Conservation (phyloP, 2,888 invertebrate genomes). For the Nowickia ferox region DNA sequence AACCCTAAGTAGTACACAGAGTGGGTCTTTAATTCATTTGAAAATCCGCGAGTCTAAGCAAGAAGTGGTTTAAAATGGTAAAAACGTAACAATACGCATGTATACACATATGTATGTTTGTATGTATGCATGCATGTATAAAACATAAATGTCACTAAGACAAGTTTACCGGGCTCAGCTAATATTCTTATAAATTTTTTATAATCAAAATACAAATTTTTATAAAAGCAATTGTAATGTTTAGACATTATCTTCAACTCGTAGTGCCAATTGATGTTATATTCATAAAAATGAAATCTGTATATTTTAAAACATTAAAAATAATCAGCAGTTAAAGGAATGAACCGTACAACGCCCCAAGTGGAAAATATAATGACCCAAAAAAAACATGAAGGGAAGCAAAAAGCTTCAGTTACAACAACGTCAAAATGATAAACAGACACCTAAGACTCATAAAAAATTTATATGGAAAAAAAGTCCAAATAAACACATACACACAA, state of each 20-base stretch:
- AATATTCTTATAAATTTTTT: too few species aligned
- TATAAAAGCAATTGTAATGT: slow-evolving; percentile 17
- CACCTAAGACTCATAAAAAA: slow-evolving; percentile 66
- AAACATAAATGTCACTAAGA: too few species aligned
- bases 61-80: too few species aligned
- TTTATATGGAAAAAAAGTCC: slow-evolving; percentile 10
- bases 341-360: slow-evolving; percentile 61
- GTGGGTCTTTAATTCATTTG: too few species aligned
- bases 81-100: too few species aligned
- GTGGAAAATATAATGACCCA: slow-evolving; percentile 63
- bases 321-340: slow-evolving; percentile 58
- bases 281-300: slow-evolving; percentile 32
- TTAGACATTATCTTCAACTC: slow-evolving; percentile 43
- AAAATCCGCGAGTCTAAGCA: too few species aligned
- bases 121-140: too few species aligned
- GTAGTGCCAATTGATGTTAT: slow-evolving; percentile 51
- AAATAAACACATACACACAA: neutral
- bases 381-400: neutral
- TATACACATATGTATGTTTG: too few species aligned
- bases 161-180: too few species aligned
- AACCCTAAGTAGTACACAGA: too few species aligned
- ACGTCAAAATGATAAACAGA: slow-evolving; percentile 56
- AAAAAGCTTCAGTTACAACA: neutral
- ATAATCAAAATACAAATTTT: too few species aligned
- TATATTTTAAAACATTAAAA: slow-evolving; percentile 49